These are phyloP conservation scores for Chalcosyrphus nemorum DNA, from an alignment of 2,888 invertebrate species.

Conservation along the genomic window DNA sequence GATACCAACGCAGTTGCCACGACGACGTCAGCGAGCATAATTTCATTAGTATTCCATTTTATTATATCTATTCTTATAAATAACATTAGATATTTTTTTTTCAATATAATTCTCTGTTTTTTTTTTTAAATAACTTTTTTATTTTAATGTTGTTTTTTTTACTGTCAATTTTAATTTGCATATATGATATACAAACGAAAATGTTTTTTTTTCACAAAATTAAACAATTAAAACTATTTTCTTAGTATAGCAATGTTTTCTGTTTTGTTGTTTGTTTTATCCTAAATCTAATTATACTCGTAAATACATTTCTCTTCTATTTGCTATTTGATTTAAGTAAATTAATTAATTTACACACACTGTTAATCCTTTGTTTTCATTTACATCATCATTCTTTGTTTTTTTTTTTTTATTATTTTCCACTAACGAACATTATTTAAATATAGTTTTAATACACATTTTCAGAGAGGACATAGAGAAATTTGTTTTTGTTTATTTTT, in stretches of 20 bases:
- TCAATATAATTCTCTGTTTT: constrained; percentile 29
- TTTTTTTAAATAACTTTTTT: constrained; percentile 42
- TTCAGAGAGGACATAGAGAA: constrained; percentile 63
- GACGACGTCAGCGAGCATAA: constrained; percentile 15
- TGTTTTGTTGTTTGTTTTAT: too few species aligned
- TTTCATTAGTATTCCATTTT: constrained; percentile 33
- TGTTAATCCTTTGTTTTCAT: constrained; percentile 20
- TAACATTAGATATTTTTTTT: constrained; percentile 63
- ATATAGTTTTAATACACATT: constrained; percentile 38
- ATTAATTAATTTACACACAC: constrained; percentile 52
- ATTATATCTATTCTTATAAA: constrained; percentile 51
- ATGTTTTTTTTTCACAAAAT: constrained; percentile 47
- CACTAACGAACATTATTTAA: constrained; percentile 32
- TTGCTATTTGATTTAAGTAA: not conserved
- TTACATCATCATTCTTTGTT: constrained; percentile 41
- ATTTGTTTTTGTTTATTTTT: too few species aligned
- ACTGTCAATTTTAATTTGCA: constrained; percentile 64
- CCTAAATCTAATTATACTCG: constrained; percentile 29
- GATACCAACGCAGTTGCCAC: constrained; percentile 20
- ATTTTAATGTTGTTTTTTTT: constrained; percentile 29
- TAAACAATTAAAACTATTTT: constrained; percentile 43
- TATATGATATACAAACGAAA: constrained; percentile 73
- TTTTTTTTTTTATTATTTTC: not conserved
- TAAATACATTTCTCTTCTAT: constrained; percentile 19
- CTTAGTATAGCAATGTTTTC: constrained; percentile 27